phyloP scores from a whole-genome alignment of 2,113 vertebrate species.

The Callospermophilus lateralis region DNA sequence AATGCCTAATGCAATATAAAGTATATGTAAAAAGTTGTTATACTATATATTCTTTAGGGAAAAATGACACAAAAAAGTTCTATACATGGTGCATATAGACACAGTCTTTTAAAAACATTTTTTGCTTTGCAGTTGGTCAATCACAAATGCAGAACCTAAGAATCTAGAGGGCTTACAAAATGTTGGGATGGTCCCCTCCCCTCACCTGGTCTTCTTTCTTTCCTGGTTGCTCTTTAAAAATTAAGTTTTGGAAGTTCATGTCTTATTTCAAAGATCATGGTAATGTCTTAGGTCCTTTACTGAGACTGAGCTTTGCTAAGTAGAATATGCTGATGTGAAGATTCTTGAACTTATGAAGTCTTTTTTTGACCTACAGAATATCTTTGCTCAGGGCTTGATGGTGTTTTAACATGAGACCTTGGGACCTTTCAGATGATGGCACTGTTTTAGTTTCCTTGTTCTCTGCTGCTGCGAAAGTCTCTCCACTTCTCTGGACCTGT shows the following conservation, averaged over 20 bases:
- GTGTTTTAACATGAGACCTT: neutral
- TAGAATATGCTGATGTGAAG: neutral
- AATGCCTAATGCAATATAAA: neutral
- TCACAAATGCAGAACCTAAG: neutral
- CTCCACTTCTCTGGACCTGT: neutral
- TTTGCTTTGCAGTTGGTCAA: neutral
- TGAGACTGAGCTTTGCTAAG: neutral
- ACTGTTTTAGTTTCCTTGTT: neutral
- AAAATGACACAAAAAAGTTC: neutral
- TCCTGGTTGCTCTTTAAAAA: neutral
- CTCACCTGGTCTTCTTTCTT: neutral
- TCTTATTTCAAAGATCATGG: neutral
- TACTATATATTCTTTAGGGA: neutral
- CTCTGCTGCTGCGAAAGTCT: neutral
- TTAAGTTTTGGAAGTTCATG: neutral
- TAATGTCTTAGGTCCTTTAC: neutral
- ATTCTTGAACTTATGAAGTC: neutral
- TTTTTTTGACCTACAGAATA: neutral
- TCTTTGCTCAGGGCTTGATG: neutral
- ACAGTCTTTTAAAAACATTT: neutral
- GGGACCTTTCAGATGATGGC: neutral
- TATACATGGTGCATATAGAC: neutral
- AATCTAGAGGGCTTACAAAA: neutral
- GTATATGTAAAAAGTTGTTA: neutral
- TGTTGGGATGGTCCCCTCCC: neutral